Conservation (phyloP, 2,797 vertebrate genomes). For the Cossypha heuglini region DNA sequence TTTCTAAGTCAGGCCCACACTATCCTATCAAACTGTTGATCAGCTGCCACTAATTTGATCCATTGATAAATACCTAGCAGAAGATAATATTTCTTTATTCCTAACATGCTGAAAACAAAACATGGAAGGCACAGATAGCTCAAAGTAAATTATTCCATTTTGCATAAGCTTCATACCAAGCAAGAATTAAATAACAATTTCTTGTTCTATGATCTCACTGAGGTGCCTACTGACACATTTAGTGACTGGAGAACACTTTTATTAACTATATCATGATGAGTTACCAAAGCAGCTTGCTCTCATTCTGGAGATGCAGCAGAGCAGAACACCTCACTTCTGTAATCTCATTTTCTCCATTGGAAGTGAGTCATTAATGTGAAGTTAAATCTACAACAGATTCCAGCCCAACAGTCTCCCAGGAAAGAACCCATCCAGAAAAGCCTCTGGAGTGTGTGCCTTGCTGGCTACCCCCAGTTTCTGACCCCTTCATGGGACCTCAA, state of each 20-base stretch:
- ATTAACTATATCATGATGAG: not conserved
- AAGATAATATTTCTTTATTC: not conserved
- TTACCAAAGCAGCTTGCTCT: not conserved
- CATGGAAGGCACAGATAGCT: not conserved
- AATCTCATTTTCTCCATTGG: not conserved
- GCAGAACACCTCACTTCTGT: not conserved
- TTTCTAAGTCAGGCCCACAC: not conserved
- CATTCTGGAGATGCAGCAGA: not conserved
- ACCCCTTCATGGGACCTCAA: not conserved
- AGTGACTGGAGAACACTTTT: not conserved
- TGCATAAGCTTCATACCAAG: not conserved
- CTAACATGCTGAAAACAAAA: not conserved
- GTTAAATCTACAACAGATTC: not conserved
- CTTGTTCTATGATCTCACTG: not conserved
- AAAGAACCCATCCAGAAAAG: not conserved
- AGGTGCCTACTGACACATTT: not conserved
- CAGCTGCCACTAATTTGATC: not conserved
- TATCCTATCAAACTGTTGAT: not conserved
- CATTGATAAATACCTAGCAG: not conserved
- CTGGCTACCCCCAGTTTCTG: not conserved
- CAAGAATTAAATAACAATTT: not conserved
- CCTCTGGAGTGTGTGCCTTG: fast-evolving
- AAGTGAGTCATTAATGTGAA: not conserved
- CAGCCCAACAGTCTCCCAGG: not conserved
- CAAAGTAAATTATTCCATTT: not conserved